Evolutionary conservation across 2,797 vertebrate species (phyloP).

Genomic region (Molossus molossus): DNA sequence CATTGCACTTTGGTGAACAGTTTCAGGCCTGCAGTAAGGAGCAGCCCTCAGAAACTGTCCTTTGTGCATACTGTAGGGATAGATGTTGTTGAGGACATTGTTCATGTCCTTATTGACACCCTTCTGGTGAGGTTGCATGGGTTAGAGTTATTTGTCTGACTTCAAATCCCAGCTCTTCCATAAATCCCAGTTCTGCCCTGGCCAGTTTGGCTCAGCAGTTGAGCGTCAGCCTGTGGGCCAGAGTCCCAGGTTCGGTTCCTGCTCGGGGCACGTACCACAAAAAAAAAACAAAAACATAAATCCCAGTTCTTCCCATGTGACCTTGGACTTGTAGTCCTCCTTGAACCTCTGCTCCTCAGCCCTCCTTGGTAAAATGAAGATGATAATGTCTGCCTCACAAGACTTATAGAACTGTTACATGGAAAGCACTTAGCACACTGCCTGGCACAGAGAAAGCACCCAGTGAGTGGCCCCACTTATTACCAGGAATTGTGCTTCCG

Average conservation of each 20-base stretch:
- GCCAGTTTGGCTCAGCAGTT: too few relatives aligned
- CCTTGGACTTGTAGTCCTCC: neutral
- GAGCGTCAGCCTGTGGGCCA: too few relatives aligned
- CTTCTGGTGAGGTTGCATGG: neutral
- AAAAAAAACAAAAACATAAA: neutral
- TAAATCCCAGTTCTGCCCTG: neutral
- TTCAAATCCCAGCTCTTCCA: neutral
- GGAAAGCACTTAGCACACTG: neutral
- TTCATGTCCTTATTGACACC: neutral
- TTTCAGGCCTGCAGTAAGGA: neutral
- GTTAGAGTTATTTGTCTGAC: neutral
- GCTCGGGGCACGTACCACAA: too few relatives aligned
- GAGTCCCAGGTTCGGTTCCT: too few relatives aligned
- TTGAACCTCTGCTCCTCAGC: neutral
- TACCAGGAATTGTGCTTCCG: neutral
- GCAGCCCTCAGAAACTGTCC: neutral
- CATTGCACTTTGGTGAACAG: neutral
- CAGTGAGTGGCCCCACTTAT: neutral
- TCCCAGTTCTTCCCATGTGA: neutral
- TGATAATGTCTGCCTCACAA: neutral
- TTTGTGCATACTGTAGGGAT: neutral
- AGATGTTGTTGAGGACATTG: neutral
- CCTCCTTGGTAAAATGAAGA: conserved; percentile 44
- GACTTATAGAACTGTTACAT: neutral
- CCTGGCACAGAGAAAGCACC: neutral